Conservation (phyloP, 2,888 invertebrate genomes). For the Drosophila mercatorum region DNA sequence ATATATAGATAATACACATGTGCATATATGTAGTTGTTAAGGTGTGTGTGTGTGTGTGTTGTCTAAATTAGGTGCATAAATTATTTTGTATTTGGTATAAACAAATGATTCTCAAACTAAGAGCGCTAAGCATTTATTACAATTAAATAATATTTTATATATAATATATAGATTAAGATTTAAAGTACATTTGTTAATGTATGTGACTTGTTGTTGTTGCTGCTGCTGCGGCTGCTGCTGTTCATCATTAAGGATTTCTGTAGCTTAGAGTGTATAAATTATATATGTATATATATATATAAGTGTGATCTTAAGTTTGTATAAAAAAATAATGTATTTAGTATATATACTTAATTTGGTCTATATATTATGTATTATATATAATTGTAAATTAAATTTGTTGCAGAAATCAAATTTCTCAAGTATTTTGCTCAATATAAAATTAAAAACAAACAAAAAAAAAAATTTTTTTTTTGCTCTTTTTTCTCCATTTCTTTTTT, state of each 20-base stretch:
- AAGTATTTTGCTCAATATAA: constrained; percentile 59
- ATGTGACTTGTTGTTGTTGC: constrained; percentile 65
- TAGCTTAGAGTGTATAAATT: constrained; percentile 37
- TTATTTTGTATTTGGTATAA: constrained; percentile 75
- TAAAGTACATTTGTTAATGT: constrained; percentile 58
- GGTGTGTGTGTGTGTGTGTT: constrained; percentile 15
- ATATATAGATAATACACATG: constrained; percentile 68
- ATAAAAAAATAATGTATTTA: constrained; percentile 32
- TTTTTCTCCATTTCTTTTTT: neutral
- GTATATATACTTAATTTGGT: constrained; percentile 60
- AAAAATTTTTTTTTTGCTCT: neutral
- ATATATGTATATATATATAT: neutral
- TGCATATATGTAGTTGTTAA: constrained; percentile 42
- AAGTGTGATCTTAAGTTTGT: constrained; percentile 18
- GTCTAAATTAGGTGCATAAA: constrained; percentile 68
- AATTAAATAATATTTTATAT: constrained; percentile 62
- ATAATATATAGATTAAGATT: constrained; percentile 29
- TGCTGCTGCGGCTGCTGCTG: constrained; percentile 2
- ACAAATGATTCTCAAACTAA: constrained; percentile 66
- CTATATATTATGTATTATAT: constrained; percentile 34
- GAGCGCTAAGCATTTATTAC: constrained; percentile 61
- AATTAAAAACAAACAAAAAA: constrained; percentile 27
- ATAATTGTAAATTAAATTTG: constrained; percentile 38
- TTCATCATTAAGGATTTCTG: constrained; percentile 40
- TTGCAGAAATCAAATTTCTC: constrained; percentile 63